These are phyloP conservation scores for Eupithecia vulgata DNA, from an alignment of 2,888 invertebrate genomes.

Conservation along the genomic window DNA sequence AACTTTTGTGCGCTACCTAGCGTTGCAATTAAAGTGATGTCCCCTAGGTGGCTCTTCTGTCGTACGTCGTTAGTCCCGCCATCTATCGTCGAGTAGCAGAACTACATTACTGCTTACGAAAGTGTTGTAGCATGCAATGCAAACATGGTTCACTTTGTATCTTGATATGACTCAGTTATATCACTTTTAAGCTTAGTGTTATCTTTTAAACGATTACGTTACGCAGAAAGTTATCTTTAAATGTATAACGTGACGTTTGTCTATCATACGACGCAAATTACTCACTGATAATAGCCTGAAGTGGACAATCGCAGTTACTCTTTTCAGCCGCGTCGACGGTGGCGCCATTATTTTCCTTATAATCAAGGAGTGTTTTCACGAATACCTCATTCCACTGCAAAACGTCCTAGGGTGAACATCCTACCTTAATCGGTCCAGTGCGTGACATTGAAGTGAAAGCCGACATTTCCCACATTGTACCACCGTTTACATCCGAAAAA, in stretches of 20 bases:
- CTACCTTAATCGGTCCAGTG: constrained; percentile 63
- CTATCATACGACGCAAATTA: constrained; percentile 27
- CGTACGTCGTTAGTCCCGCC: constrained; percentile 38
- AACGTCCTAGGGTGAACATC: constrained; percentile 80
- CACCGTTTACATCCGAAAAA: constrained; percentile 50
- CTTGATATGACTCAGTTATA: constrained; percentile 38
- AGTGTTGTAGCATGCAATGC: constrained; percentile 26
- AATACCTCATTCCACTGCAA: constrained; percentile 81
- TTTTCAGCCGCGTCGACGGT: constrained; percentile 64
- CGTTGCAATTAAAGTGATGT: not conserved
- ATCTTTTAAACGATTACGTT: constrained; percentile 42
- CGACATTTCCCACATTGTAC: constrained; percentile 52
- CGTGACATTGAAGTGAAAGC: constrained; percentile 81
- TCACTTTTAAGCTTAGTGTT: constrained; percentile 35
- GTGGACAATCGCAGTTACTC: constrained; percentile 51
- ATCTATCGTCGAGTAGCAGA: constrained; percentile 57
- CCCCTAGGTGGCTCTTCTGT: constrained; percentile 26
- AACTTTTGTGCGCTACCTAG: not conserved
- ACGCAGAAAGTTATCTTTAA: constrained; percentile 33
- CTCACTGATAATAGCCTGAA: constrained; percentile 34
- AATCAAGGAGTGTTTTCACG: constrained; percentile 81
- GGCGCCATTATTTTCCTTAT: constrained; percentile 82
- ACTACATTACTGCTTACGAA: constrained; percentile 18
- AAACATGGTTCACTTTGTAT: constrained; percentile 36
- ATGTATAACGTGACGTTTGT: constrained; percentile 35